Conservation (phyloP, 1,140 invertebrate species). For the Catajapyx aquilonaris region DNA sequence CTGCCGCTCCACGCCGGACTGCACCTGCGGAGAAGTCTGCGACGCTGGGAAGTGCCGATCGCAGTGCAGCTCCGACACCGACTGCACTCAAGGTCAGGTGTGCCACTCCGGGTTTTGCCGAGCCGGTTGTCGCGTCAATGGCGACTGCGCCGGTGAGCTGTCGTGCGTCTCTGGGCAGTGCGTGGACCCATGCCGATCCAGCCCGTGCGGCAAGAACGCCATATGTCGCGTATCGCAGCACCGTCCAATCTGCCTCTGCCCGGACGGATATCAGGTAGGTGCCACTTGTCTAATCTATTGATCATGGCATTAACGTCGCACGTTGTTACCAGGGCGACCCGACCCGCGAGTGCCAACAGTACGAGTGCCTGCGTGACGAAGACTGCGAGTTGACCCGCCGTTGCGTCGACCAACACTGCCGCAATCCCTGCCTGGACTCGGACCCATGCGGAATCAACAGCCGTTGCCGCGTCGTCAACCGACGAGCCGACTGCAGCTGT, state of each 20-base stretch:
- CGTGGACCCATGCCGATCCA: slow-evolving; percentile 44
- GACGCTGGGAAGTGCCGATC: slow-evolving; percentile 33
- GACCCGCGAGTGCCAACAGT: slow-evolving; percentile 42
- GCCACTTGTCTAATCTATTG: too few relatives aligned
- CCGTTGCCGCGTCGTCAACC: slow-evolving; percentile 55
- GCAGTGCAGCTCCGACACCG: slow-evolving; percentile 27
- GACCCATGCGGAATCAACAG: slow-evolving; percentile 62
- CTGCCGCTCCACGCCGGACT: slow-evolving; percentile 42
- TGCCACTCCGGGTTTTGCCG: slow-evolving; percentile 39
- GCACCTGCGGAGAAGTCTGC: slow-evolving; percentile 52
- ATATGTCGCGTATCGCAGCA: slow-evolving; percentile 51
- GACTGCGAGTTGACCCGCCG: slow-evolving; percentile 59
- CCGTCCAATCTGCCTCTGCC: slow-evolving; percentile 60
- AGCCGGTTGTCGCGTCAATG: slow-evolving; percentile 50
- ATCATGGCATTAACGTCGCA: too few relatives aligned
- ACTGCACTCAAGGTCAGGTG: slow-evolving; percentile 20
- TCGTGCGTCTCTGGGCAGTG: slow-evolving; percentile 55
- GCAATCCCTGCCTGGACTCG: slow-evolving; percentile 57
- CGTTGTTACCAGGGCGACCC: slow-evolving; percentile 29
- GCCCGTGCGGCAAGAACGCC: slow-evolving; percentile 48
- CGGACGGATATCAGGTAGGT: slow-evolving; percentile 51
- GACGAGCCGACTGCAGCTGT: slow-evolving; percentile 57
- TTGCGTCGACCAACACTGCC: slow-evolving; percentile 50
- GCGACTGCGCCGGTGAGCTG: slow-evolving; percentile 55
- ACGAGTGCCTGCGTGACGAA: slow-evolving; percentile 48